phyloP scores from a whole-genome alignment of 2,888 invertebrate genomes.

The Gasteruption jaculator region DNA sequence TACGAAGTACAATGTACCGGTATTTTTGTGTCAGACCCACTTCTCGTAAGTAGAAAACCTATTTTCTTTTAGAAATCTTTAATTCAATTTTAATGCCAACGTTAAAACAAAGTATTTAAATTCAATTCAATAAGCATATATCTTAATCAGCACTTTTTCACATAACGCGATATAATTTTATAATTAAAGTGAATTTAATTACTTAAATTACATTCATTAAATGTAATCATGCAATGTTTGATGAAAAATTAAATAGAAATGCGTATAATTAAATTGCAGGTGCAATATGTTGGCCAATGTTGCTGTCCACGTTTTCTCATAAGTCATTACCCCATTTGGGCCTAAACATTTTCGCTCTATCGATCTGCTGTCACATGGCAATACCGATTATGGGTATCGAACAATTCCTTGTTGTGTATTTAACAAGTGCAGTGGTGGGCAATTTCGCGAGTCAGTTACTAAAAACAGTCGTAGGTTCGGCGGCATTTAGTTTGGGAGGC shows the following conservation, averaged over 20 bases:
- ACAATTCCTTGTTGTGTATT: constrained; percentile 86
- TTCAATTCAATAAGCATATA: too few species aligned
- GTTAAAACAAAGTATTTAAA: too few species aligned
- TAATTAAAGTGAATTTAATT: too few species aligned
- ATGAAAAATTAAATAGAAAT: too few species aligned
- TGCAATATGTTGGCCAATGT: constrained; percentile 79
- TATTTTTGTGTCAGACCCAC: constrained; percentile 84
- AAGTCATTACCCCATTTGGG: constrained; percentile 80
- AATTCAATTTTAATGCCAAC: too few species aligned
- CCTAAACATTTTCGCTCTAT: constrained; percentile 94
- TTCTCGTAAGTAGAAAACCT: constrained; percentile 59
- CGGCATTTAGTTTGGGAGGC: constrained; percentile 85
- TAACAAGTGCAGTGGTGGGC: constrained; percentile 83
- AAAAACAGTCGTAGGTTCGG: constrained; percentile 67
- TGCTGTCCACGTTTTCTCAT: constrained; percentile 94
- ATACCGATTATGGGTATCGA: constrained; percentile 78
- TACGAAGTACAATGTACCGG: constrained; percentile 71
- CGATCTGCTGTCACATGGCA: constrained; percentile 72
- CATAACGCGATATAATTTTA: too few species aligned
- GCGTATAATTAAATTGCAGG: constrained; percentile 57
- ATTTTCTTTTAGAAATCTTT: too few species aligned
- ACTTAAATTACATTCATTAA: constrained; percentile 12
- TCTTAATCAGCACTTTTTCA: too few species aligned
- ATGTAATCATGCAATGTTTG: constrained; percentile 16
- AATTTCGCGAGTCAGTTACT: constrained; percentile 79